Evolutionary conservation across 2,113 vertebrate genomes (phyloP).

Genomic region (Hemichromis elongatus): DNA sequence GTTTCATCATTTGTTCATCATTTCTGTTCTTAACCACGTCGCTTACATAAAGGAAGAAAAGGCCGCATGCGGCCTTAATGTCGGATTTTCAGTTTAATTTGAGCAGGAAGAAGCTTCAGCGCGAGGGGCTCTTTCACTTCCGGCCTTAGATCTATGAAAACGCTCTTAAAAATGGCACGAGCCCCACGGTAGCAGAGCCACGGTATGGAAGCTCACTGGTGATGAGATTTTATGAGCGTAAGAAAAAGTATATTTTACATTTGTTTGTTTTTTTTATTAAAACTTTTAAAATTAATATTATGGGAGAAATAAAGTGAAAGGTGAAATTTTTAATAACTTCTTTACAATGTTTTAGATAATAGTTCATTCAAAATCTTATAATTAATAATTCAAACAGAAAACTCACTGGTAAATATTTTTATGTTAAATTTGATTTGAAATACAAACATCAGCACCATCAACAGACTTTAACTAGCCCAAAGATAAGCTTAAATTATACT

Average conservation of each 20-base stretch:
- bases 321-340: not conserved
- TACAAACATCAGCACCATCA: not conserved
- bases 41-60: not conserved
- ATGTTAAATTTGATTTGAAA: not conserved
- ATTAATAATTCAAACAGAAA: not conserved
- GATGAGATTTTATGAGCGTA: not conserved
- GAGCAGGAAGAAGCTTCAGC: not conserved
- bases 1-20: not conserved
- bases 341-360: not conserved
- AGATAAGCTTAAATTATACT: not conserved
- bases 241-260: not conserved
- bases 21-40: not conserved
- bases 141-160: not conserved
- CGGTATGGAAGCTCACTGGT: accelerated
- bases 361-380: not conserved
- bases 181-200: not conserved
- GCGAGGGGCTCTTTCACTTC: not conserved
- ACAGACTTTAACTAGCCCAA: not conserved
- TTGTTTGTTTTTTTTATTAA: not conserved
- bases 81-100: not conserved
- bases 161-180: not conserved
- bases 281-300: not conserved
- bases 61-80: no score
- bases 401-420: not conserved
- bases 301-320: not conserved